These are phyloP conservation scores for Cyanistes caeruleus DNA, from an alignment of 2,113 vertebrate species.

Conservation along the genomic window DNA sequence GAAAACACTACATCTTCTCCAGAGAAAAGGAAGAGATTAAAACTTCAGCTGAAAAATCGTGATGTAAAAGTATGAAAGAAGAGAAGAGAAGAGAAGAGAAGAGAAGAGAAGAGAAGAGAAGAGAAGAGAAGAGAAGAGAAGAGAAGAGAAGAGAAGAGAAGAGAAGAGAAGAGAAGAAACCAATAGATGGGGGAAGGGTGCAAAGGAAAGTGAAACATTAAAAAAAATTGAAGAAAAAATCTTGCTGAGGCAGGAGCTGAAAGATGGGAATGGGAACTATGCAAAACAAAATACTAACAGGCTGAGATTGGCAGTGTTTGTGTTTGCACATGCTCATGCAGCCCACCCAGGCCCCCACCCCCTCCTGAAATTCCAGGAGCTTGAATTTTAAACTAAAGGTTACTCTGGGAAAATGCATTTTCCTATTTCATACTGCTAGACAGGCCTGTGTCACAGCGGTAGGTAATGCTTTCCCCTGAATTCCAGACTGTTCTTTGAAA, in stretches of 20 bases:
- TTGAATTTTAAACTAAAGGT: background rate
- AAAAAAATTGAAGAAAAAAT: background rate
- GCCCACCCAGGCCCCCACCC: background rate
- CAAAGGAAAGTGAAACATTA: background rate
- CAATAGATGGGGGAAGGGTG: background rate
- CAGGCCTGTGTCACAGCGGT: conserved; percentile 1
- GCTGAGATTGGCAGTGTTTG: background rate
- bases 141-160: too few relatives aligned
- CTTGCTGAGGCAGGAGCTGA: background rate
- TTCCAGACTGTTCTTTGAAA: conserved; percentile 30
- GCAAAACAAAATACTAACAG: conserved; percentile 20
- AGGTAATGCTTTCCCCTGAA: background rate
- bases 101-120: too few relatives aligned
- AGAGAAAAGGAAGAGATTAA: background rate
- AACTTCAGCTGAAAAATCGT: background rate
- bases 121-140: too few relatives aligned
- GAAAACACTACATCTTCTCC: background rate
- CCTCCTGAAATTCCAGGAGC: background rate
- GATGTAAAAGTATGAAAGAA: background rate
- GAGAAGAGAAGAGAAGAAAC: background rate
- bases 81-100: too few relatives aligned
- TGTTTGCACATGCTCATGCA: background rate
- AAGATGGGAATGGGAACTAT: background rate
- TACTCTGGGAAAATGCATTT: conserved; percentile 3
- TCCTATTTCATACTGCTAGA: background rate